A percentile compares a stretch with the other conserved stretches of the same genome.
Evolutionary conservation across 2,797 vertebrate genomes (phyloP).

Genomic region (Telmatherina bonti): DNA sequence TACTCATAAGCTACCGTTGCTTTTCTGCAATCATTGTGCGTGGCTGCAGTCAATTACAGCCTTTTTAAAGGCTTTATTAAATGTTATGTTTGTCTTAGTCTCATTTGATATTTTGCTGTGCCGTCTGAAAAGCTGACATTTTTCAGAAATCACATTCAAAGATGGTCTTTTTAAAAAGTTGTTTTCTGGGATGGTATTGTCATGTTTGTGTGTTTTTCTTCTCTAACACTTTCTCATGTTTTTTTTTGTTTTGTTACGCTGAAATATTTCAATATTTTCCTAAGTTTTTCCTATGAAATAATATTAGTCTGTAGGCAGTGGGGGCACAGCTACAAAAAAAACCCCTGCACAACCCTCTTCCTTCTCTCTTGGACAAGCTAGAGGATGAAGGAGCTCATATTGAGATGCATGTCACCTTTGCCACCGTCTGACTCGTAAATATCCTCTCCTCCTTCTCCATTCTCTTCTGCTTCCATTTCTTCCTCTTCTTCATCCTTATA

Average conservation of each 20-base stretch:
- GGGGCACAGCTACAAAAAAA: too few species aligned
- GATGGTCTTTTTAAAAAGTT: too few species aligned
- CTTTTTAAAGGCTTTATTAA: neutral
- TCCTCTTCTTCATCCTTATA: slow-evolving; percentile 44
- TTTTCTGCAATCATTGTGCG: too few species aligned
- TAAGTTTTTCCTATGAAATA: too few species aligned
- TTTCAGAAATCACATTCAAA: too few species aligned
- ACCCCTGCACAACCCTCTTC: slow-evolving; percentile 28
- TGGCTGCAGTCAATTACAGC: neutral
- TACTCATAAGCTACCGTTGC: too few species aligned
- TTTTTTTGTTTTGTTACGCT: neutral
- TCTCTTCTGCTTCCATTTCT: slow-evolving; percentile 22
- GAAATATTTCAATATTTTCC: neutral
- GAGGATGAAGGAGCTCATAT: slow-evolving; percentile 63
- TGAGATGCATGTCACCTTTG: slow-evolving; percentile 69
- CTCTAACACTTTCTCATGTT: neutral
- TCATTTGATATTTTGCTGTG: neutral
- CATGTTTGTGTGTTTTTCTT: neutral
- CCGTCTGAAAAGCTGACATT: neutral
- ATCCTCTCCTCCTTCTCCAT: slow-evolving; percentile 43
- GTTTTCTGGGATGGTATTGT: too few species aligned
- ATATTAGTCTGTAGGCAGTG: too few species aligned
- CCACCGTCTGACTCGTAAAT: slow-evolving; percentile 74
- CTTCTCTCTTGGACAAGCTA: slow-evolving; percentile 44
- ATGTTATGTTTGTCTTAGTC: neutral